These are phyloP conservation scores for Acanthurus lineatus DNA, from an alignment of 2,797 vertebrate species.

Conservation along the genomic window DNA sequence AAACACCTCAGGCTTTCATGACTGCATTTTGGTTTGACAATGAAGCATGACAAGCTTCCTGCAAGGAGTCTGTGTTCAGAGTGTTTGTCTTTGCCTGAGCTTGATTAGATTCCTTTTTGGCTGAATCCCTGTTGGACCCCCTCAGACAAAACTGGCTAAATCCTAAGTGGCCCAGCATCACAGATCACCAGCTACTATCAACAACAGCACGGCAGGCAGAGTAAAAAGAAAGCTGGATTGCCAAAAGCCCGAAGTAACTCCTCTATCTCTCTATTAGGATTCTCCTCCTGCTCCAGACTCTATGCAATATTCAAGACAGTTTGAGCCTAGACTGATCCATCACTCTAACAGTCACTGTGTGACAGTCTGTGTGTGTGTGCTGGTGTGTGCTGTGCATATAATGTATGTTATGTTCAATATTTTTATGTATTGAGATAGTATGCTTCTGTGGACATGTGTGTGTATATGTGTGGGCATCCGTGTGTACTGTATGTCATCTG, in stretches of 20 bases:
- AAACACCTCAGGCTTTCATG: slow-evolving; percentile 71
- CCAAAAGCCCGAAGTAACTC: slow-evolving; percentile 64
- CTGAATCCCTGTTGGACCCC: slow-evolving; percentile 71
- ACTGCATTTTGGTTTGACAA: slow-evolving; percentile 72
- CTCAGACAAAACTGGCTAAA: slow-evolving; percentile 73
- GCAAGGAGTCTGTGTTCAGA: slow-evolving; percentile 69
- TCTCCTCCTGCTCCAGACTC: slow-evolving; percentile 59
- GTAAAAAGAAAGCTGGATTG: slow-evolving; percentile 58
- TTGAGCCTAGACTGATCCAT: slow-evolving; percentile 71
- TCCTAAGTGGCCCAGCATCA: slow-evolving; percentile 72
- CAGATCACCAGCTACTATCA: slow-evolving; percentile 71
- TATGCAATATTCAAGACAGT: slow-evolving; percentile 75
- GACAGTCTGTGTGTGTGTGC: slow-evolving; percentile 42
- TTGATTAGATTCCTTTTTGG: slow-evolving; percentile 80
- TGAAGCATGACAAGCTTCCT: slow-evolving; percentile 72
- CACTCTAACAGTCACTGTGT: slow-evolving; percentile 67
- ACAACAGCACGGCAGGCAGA: slow-evolving; percentile 55
- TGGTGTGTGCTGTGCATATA: slow-evolving; percentile 6
- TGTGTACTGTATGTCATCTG: slow-evolving; percentile 67
- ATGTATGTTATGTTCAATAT: slow-evolving; percentile 30
- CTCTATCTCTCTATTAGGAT: slow-evolving; percentile 64
- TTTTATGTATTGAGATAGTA: background rate
- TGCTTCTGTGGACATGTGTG: background rate
- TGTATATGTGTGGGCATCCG: slow-evolving; percentile 52
- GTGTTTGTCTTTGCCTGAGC: slow-evolving; percentile 77